Base-by-base conservation (phyloP, 2,797 vertebrate species). In the Poecilia velifera region DNA sequence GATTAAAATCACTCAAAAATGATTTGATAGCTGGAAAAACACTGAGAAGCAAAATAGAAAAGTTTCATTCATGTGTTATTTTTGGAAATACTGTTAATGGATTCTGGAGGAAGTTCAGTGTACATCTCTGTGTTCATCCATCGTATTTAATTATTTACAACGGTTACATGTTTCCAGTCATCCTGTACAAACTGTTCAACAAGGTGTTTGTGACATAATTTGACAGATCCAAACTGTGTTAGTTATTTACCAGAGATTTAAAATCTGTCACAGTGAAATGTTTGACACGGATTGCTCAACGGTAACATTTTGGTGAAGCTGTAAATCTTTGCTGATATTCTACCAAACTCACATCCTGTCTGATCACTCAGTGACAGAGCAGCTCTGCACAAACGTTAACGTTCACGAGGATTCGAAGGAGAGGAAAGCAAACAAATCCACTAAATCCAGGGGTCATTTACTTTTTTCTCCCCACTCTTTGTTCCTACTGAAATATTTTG, bases 311-410 rank as follows among this genome's bases (percentile, higher is more conserved):
- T 68, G 45, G 76, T 82, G 77, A 71, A 82, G 0, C 81, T 68
- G 49, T 82, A 79, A 13, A 12, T 59, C 72, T 68, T 64, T 73
- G 41, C 39, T 73, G 76, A 76, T n/a, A 49, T 0, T 4, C 28
- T 49, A 68, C 73, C 75, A 85, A 72, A 55, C 55, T 28, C 28
- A 83, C 18, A 39, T 83, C 73, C 79, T 80, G 74, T 74, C 62
- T 39, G 34, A 75, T 89, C 78, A 88, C 68, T 88, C 57, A 90
- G n/a, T 83, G 16, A 85, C 70, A 53, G 51, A 72, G 55, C 6
- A 43, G 43, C 25, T 72, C 57, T 79, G 16, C 57, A 78, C 47
- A 59, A 59, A 73, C 25, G 8, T 31, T n/a, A 74, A 74, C 51
- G n/a, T 78, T 78, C n/a, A 41, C 22, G 8, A 51, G 9, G 34